These are phyloP conservation scores for Leucophora obtusa DNA, from an alignment of 2,888 invertebrate species.

Conservation along the genomic window DNA sequence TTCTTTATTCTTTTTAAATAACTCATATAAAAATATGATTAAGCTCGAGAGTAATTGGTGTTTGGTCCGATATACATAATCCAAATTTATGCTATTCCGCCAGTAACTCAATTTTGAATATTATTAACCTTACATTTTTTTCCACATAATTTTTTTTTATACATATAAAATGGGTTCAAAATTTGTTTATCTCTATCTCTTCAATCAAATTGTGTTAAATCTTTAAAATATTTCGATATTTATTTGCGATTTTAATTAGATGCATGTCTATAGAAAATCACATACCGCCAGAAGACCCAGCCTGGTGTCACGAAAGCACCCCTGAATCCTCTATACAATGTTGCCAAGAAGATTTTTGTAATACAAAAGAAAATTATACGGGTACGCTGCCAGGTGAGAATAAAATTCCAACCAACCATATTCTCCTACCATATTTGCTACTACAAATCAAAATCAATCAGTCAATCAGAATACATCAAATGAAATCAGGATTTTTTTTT, in stretches of 20 bases:
- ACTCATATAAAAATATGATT: not conserved
- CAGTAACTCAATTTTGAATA: not conserved
- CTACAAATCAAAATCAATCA: slow-evolving; percentile 45
- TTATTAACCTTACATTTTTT: not conserved
- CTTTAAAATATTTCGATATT: slow-evolving; percentile 51
- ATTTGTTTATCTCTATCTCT: not conserved
- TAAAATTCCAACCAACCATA: slow-evolving; percentile 40
- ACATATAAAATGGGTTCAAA: not conserved
- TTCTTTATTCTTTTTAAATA: no score
- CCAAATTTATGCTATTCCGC: not conserved
- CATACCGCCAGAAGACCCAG: slow-evolving; percentile 82
- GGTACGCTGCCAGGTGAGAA: slow-evolving; percentile 77
- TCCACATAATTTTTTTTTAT: not conserved
- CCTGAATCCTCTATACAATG: slow-evolving; percentile 78
- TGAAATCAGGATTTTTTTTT: slow-evolving; percentile 21
- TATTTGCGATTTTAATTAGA: slow-evolving; percentile 78
- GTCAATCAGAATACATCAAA: slow-evolving; percentile 48
- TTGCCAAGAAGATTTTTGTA: slow-evolving; percentile 85
- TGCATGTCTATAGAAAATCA: slow-evolving; percentile 81
- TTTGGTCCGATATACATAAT: not conserved
- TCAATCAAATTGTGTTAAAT: slow-evolving; percentile 20
- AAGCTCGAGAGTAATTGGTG: not conserved
- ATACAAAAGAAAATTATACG: slow-evolving; percentile 80
- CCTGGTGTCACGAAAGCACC: slow-evolving; percentile 81
- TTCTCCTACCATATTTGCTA: slow-evolving; percentile 34